Conservation (phyloP, 2,888 invertebrate species). For the Agrochola litura region DNA sequence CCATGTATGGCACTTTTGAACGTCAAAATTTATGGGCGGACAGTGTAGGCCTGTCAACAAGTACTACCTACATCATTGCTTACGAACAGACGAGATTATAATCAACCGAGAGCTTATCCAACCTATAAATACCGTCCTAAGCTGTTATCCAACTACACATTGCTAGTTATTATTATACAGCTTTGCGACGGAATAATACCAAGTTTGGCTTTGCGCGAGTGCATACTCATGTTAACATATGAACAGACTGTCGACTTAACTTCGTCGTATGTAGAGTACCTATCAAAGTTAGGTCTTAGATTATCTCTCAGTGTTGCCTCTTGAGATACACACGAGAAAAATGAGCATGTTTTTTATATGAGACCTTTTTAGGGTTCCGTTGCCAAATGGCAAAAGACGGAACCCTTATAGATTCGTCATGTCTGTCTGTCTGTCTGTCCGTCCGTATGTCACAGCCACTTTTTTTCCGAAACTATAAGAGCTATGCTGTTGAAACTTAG, state of each 20-base stretch:
- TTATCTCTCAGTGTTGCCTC: neutral
- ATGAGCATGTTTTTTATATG: neutral
- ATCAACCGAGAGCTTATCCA: neutral
- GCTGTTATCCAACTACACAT: no score
- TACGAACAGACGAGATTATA: neutral
- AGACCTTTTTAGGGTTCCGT: no score
- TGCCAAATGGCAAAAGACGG: no score
- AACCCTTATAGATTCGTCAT: no score
- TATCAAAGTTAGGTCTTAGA: neutral
- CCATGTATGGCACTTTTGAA: no score
- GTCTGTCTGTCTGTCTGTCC: no score
- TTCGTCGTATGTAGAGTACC: constrained; percentile 3
- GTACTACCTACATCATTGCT: no score
- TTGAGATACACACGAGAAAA: no score
- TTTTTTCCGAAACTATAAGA: no score
- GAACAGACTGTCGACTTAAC: neutral
- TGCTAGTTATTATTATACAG: neutral
- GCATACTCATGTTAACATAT: constrained; percentile 29
- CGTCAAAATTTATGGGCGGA: no score
- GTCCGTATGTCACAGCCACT: no score
- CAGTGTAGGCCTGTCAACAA: neutral
- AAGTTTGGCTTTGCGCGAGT: neutral
- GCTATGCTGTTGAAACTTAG: no score
- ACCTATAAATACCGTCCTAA: neutral
- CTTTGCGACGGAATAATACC: neutral